Base-by-base conservation (phyloP, 2,113 vertebrate genomes). In the Menura novaehollandiae region DNA sequence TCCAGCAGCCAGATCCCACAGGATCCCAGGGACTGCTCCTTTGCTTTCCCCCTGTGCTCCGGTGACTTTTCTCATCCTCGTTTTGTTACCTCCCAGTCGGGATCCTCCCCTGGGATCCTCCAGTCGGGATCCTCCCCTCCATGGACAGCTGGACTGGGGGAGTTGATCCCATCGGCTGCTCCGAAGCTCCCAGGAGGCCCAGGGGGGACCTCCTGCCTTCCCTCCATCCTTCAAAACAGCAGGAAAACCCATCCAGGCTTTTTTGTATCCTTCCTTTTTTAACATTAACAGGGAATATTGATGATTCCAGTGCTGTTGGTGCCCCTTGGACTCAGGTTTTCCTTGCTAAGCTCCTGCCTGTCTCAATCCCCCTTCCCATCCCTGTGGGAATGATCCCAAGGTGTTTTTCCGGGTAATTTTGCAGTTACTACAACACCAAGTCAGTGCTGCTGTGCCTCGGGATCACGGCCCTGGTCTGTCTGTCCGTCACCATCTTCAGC, bases 401-500 rank as follows among this genome's bases (percentile, higher is more conserved):
- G 4, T 37, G 53, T 9, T 26, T 77, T 72, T 91, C 23, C 43
- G 51, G 55, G 49, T 71, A 3, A 19, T 88, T 89, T 76, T 71
- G 81, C 97, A 99, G 99, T 90, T 99, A 98, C 96, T 99, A 99
- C 96, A 98, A 99, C 64, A 99, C 99, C 88, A 99, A 98, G 43
- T 99, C 99, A 1, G 99, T 99, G 89, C 98, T 99, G 46, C 96
- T 99, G 96, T 99, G 99, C 79, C 98, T 99, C 82, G 98, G 98
- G 26, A 99, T 99, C 97, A 99, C 99, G 3, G 98, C 98, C 37
- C 97, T 99, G 46, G 99, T 99, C 91, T 99, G 99, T 95, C 97
- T 99, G 41, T 97, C 98, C 0, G 98, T 99, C 93, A 99, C 98
- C 2, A 43, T 99, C 94, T 99, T 99, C 98, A 99, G 99, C 96